Evolutionary conservation across 1,140 invertebrate species (phyloP), one percentile per base, ranked within the genome.

Genomic region (Pachyrhynchus sulphureomaculatus): DNA sequence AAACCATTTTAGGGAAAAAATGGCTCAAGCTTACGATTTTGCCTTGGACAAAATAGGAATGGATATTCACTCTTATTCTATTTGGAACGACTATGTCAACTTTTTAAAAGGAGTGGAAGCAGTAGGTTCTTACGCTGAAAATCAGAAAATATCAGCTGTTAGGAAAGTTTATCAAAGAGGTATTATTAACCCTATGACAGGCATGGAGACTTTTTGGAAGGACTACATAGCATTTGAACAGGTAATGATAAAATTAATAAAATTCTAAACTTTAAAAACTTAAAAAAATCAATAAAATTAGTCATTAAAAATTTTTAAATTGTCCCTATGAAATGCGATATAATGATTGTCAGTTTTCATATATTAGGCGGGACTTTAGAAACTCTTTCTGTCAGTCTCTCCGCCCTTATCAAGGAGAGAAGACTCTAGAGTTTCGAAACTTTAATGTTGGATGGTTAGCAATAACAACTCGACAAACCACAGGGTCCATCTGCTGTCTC

Each of bases 11-110:
- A 97, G 96, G 73, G 96, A 99, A 78, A 99, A 98, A 82, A 97
- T 99, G 92, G 96, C 96, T 0, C 95, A 99, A 79, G 96, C 97
- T 0, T 99, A 98, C 76, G 97, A 99, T 78, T 99, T 99, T 82
- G 96, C 98, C 0, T 77, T 99, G 54, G 97, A 99, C 60, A 99
- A 99, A 80, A 98, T 99, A 71, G 98, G 98, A 1, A 91, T 98
- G 87, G 96, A 99, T 72, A 92, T 96, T 64, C 91, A 95, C 77
- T 96, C 95, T 0, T 96, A 93, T 75, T 88, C 89, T 18, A 92
- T 99, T 62, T 98, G 95, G 95, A 93, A 93, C 71, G 98, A 99
- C 76, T 99, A 99, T 73, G 92, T 99, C 0, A 89, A 87, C 23
- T 99, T 99, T 78, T 79, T 99, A n/a, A 98, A 98, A 78, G 88